Evolutionary conservation across 92 coral and sea anemone species (phyloP).

Genomic region (Porites evermanni): DNA sequence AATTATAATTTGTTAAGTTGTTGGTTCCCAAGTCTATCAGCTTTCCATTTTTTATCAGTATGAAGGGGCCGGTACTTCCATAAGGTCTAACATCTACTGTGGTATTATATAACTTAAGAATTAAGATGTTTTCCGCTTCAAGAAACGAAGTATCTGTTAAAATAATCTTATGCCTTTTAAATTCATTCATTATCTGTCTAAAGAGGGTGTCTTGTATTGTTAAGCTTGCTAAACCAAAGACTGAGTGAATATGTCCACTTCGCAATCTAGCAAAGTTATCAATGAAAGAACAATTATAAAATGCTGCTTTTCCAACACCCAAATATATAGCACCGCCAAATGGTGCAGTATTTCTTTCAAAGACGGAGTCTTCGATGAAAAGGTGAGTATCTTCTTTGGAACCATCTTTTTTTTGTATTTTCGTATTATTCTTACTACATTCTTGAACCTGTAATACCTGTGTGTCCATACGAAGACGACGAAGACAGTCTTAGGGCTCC

Average conservation of each 20-base stretch:
- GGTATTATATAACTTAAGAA: constrained; percentile 34
- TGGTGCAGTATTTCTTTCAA: constrained; percentile 59
- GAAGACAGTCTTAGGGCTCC: no score
- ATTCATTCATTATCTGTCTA: constrained; percentile 1
- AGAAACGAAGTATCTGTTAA: constrained; percentile 9
- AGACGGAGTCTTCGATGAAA: constrained; percentile 34
- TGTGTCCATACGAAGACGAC: no score
- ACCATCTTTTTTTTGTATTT: neutral
- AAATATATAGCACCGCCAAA: constrained; percentile 63
- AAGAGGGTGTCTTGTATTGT: constrained; percentile 10
- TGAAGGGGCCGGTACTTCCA: constrained; percentile 17
- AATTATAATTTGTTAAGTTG: constrained; percentile 1
- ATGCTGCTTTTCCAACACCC: constrained; percentile 41
- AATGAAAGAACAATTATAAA: constrained; percentile 55
- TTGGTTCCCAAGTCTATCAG: constrained; percentile 36
- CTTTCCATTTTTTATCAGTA: constrained; percentile 49
- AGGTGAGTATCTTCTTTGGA: constrained; percentile 31
- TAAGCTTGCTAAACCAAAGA: constrained; percentile 29
- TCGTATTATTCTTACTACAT: neutral
- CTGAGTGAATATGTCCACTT: constrained; percentile 40
- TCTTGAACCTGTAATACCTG: neutral
- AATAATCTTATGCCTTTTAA: neutral
- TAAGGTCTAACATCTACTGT: constrained; percentile 3
- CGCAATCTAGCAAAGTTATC: constrained; percentile 62
- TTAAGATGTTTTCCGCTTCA: constrained; percentile 52